phyloP scores from a whole-genome alignment of 2,888 invertebrate genomes.

The Gisinianus flammeolus region DNA sequence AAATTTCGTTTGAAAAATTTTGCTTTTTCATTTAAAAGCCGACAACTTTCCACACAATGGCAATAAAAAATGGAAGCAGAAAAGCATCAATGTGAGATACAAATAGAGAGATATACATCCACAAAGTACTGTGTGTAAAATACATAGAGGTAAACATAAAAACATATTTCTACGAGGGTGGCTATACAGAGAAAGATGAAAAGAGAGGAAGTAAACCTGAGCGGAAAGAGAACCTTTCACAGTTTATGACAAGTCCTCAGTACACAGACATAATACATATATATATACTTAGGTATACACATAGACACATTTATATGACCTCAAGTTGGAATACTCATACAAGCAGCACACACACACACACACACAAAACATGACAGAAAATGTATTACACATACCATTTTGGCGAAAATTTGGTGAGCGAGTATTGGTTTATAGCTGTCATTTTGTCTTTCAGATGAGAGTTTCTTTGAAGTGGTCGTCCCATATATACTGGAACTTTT shows the following conservation, averaged over 20 bases:
- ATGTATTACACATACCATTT: constrained; percentile 47
- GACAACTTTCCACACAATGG: neutral
- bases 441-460: constrained; percentile 40
- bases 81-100: neutral
- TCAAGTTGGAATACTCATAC: neutral
- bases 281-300: neutral
- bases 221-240: neutral
- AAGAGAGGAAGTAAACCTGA: constrained; percentile 5
- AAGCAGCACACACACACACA: neutral
- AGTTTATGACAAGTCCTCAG: neutral
- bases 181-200: too few relatives aligned
- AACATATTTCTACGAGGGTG: too few relatives aligned
- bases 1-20: neutral
- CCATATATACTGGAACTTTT: constrained; percentile 53
- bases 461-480: constrained; percentile 47
- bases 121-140: neutral
- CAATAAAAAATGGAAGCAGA: neutral
- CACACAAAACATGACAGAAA: neutral
- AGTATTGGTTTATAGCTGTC: constrained; percentile 55
- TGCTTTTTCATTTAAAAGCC: neutral
- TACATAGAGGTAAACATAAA: too few relatives aligned
- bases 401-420: constrained; percentile 57
- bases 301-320: neutral
- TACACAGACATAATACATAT: neutral
- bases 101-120: neutral